These are phyloP conservation scores for Plutomurus gul DNA, from an alignment of 1,140 invertebrate species.

Conservation along the genomic window DNA sequence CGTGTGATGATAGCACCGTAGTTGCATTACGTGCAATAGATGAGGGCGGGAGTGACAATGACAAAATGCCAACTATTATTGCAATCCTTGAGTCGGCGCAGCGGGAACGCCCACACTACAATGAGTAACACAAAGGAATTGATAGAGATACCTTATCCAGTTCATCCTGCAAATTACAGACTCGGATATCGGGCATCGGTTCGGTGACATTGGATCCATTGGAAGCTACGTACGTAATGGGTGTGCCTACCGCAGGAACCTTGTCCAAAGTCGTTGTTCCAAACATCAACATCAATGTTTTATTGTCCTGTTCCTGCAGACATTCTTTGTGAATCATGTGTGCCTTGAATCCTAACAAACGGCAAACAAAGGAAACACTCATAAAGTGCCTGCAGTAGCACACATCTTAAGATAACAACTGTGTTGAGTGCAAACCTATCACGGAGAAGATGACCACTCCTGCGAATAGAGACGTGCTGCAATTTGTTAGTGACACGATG, in stretches of 20 bases:
- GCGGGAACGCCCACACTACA: too few relatives aligned
- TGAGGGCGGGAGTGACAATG: too few relatives aligned
- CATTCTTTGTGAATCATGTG: constrained; percentile 80
- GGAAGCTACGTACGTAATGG: constrained; percentile 21
- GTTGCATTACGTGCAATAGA: too few relatives aligned
- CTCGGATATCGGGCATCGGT: constrained; percentile 54
- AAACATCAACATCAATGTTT: constrained; percentile 60
- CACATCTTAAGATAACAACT: neutral
- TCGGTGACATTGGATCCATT: constrained; percentile 38
- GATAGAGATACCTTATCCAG: constrained; percentile 77
- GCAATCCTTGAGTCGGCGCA: too few relatives aligned
- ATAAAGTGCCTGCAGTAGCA: neutral
- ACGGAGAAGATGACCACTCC: constrained; percentile 97
- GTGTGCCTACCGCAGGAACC: constrained; percentile 33
- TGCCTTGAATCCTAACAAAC: constrained; percentile 77
- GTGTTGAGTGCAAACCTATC: constrained; percentile 68
- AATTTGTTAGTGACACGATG: constrained; percentile 91
- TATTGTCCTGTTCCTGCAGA: constrained; percentile 65
- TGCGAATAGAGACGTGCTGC: constrained; percentile 95
- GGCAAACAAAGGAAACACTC: neutral
- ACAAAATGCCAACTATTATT: too few relatives aligned
- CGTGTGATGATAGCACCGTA: too few relatives aligned
- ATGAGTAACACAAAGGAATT: neutral
- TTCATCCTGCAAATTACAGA: constrained; percentile 83
- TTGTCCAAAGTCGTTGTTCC: constrained; percentile 49